Conservation (phyloP, 1,140 invertebrate species). For the Agrypnia vestita region DNA sequence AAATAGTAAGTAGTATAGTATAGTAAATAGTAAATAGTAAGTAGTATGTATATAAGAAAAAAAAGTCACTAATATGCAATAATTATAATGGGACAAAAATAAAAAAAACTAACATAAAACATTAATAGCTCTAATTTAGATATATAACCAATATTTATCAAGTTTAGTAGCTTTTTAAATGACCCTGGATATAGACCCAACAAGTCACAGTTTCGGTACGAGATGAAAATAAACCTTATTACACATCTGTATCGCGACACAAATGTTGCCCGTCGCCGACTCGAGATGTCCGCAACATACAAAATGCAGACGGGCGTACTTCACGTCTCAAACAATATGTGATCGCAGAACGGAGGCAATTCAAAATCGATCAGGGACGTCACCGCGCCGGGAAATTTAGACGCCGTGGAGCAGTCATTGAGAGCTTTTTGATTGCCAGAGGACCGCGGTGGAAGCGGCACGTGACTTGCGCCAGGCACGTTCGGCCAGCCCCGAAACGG, state of each 20-base stretch:
- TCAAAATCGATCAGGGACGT: conserved; percentile 13
- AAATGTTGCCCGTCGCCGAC: neutral
- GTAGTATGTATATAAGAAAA: too few relatives aligned
- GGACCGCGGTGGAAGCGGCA: conserved; percentile 3
- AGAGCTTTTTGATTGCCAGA: conserved; percentile 36
- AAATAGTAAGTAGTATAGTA: too few relatives aligned
- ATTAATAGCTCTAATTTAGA: too few relatives aligned
- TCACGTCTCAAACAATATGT: neutral
- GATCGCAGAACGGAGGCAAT: neutral
- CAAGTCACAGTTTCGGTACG: too few relatives aligned
- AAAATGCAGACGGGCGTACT: neutral
- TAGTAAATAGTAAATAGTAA: too few relatives aligned
- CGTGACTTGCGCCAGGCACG: conserved; percentile 21
- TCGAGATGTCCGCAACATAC: neutral
- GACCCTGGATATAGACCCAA: too few relatives aligned
- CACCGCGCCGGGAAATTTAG: neutral
- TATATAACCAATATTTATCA: too few relatives aligned
- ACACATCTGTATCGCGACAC: neutral
- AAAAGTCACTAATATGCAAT: too few relatives aligned
- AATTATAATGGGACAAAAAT: too few relatives aligned
- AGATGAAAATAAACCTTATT: too few relatives aligned
- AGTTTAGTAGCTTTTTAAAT: too few relatives aligned
- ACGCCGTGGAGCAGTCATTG: conserved; percentile 2
- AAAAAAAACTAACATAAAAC: too few relatives aligned
- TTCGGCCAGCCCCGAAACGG: neutral